These are phyloP conservation scores for Tricholauxania praeusta DNA, from an alignment of 2,888 invertebrate species.

Conservation along the genomic window DNA sequence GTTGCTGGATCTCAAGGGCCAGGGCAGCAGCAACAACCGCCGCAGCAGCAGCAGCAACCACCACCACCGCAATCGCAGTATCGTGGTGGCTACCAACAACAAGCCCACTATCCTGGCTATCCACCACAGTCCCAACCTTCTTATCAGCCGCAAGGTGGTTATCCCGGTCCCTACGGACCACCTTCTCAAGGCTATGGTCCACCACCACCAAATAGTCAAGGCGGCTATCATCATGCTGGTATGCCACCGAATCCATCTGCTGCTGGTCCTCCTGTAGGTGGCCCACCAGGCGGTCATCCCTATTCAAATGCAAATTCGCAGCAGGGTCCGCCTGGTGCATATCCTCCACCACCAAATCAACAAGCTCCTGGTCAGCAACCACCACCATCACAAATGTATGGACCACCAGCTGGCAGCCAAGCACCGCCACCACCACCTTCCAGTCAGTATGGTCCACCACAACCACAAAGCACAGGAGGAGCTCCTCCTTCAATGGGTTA, in stretches of 20 bases:
- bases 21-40: conserved; percentile 61
- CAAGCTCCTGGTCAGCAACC: conserved; percentile 59
- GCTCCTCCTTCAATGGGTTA: conserved; percentile 61
- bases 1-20: conserved; percentile 46
- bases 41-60: conserved; percentile 72
- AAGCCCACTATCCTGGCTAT: conserved; percentile 70
- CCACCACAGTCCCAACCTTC: conserved; percentile 69
- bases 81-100: conserved; percentile 71
- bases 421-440: conserved; percentile 67
- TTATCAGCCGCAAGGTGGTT: conserved; percentile 74
- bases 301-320: conserved; percentile 68
- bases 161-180: conserved; percentile 67
- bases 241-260: conserved; percentile 67
- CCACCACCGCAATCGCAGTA: conserved; percentile 71
- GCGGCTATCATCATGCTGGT: conserved; percentile 70
- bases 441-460: conserved; percentile 57
- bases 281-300: conserved; percentile 65
- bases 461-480: conserved; percentile 54
- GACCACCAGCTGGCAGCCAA: conserved; percentile 65
- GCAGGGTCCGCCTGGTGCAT: conserved; percentile 68
- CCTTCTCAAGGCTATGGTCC: conserved; percentile 70
- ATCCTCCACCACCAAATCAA: conserved; percentile 68
- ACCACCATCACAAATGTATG: conserved; percentile 66
- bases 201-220: conserved; percentile 71
- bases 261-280: conserved; percentile 63